These are phyloP conservation scores for Myripristis murdjan DNA, from an alignment of 2,797 vertebrate genomes.

Conservation along the genomic window DNA sequence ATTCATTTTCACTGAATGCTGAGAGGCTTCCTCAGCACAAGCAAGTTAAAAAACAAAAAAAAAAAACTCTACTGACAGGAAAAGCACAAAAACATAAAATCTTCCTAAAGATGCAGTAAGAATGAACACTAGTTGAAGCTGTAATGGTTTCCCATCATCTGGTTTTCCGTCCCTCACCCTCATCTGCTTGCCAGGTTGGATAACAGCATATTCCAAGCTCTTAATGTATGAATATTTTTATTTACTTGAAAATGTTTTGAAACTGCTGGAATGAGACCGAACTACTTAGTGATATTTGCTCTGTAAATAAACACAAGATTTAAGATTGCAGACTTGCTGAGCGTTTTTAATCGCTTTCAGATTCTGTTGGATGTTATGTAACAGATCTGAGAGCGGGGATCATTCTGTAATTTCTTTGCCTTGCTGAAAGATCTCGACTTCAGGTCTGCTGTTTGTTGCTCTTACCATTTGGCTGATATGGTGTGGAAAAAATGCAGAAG, in stretches of 20 bases:
- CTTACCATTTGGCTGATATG: conserved; percentile 46
- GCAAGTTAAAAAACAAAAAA: no score
- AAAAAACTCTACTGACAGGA: neutral
- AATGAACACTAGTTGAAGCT: conserved; percentile 20
- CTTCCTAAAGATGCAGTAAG: conserved; percentile 24
- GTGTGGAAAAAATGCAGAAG: conserved; percentile 52
- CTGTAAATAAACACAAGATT: conserved; percentile 43
- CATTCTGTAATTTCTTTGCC: conserved; percentile 14
- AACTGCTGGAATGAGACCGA: conserved; percentile 32
- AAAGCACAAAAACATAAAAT: neutral
- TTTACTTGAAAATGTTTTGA: conserved; percentile 27
- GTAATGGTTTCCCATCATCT: conserved; percentile 43
- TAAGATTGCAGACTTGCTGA: conserved; percentile 19
- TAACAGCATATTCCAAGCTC: neutral
- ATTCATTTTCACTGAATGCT: conserved; percentile 17
- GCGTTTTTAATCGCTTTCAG: conserved; percentile 59
- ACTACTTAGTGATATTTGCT: conserved; percentile 35
- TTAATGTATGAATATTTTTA: conserved; percentile 26
- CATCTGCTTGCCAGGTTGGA: conserved; percentile 49
- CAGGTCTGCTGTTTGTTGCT: conserved; percentile 52
- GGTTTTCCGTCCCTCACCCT: neutral
- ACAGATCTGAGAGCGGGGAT: conserved; percentile 31
- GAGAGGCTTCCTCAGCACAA: conserved; percentile 27
- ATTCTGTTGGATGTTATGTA: conserved; percentile 40
- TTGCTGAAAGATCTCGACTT: conserved; percentile 22